Percentiles rank a stretch among this genome's conserved stretches.
These are phyloP conservation scores for Cyphotilapia sp. DNA, from an alignment of 2,113 vertebrate genomes.

Conservation along the genomic window DNA sequence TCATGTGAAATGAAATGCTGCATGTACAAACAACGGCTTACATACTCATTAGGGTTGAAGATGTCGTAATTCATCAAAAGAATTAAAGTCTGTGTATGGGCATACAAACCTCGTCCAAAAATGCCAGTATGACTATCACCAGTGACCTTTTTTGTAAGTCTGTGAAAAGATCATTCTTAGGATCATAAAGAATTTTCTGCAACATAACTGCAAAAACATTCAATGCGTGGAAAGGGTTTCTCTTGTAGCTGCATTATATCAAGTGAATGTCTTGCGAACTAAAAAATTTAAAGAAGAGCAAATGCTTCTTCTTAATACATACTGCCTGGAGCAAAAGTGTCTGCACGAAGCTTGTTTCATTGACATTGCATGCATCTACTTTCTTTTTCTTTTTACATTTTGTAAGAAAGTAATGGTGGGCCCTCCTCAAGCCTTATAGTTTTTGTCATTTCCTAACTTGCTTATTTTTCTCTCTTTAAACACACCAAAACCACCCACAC, in stretches of 20 bases:
- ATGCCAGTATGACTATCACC: not conserved
- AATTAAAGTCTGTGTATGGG: not conserved
- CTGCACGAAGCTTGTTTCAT: not conserved
- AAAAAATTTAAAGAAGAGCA: not conserved
- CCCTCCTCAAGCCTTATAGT: not conserved
- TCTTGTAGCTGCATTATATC: not conserved
- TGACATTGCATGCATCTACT: not conserved
- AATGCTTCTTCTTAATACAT: not conserved
- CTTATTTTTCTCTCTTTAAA: not conserved
- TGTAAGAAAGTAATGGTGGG: not conserved
- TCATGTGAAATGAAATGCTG: not conserved
- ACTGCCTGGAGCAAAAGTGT: not conserved
- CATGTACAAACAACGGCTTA: not conserved
- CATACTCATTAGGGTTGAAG: not conserved
- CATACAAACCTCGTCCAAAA: not conserved
- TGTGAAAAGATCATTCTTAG: not conserved
- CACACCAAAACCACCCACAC: not conserved
- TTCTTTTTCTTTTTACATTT: not conserved
- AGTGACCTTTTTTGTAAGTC: not conserved
- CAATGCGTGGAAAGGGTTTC: not conserved
- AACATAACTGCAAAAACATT: not conserved
- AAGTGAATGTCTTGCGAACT: not conserved
- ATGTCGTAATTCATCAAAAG: not conserved
- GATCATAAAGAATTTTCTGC: not conserved
- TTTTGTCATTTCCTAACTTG: not conserved